These are phyloP conservation scores for Neolamprologus devosi DNA, from an alignment of 2,113 vertebrate species.

Conservation along the genomic window DNA sequence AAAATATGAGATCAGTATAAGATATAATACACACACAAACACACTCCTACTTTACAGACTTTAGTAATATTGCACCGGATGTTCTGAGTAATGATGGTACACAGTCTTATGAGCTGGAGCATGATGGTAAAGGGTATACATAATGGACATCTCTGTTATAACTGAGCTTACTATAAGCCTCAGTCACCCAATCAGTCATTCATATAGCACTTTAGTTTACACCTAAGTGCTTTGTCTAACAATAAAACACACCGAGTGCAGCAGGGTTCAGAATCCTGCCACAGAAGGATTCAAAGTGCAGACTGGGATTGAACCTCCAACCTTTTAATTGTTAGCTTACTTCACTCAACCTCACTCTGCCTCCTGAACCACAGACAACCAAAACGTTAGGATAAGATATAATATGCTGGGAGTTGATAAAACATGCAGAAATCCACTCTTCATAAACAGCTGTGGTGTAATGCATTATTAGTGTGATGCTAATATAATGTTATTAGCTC, in stretches of 20 bases:
- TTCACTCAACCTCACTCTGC: not conserved
- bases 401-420: not conserved
- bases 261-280: not conserved
- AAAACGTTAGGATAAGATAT: not conserved
- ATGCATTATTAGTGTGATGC: not conserved
- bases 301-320: not conserved
- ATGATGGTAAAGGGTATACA: not conserved
- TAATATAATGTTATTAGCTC: not conserved
- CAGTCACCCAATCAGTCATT: not conserved
- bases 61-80: not conserved
- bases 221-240: not conserved
- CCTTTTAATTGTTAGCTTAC: not conserved
- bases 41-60: not conserved
- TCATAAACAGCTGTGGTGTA: not conserved
- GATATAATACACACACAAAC: not conserved
- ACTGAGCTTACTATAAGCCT: not conserved
- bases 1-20: not conserved
- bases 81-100: not conserved
- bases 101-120: not conserved
- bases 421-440: not conserved
- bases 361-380: not conserved
- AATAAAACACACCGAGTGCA: not conserved
- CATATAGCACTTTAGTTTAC: not conserved
- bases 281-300: not conserved
- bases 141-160: not conserved